phyloP scores from a whole-genome alignment of 2,113 vertebrate species.

The Ageneiosus marmoratus region DNA sequence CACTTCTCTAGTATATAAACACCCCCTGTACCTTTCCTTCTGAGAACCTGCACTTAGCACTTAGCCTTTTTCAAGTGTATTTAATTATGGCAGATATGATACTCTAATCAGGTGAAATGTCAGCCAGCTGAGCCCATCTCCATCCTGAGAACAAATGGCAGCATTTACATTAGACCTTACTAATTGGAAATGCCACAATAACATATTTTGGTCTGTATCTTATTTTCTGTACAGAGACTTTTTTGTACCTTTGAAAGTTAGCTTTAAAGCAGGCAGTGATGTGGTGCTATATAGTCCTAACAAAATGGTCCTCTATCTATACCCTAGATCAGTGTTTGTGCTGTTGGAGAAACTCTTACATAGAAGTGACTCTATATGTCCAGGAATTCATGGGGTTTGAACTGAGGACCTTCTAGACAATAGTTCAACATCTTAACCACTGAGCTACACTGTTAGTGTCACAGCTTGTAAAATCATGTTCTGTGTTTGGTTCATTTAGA shows the following conservation, averaged over 20 bases:
- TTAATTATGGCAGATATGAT: conserved; percentile 24
- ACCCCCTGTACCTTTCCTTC: too few species aligned
- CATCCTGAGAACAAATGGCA: background rate
- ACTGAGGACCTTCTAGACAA: too few species aligned
- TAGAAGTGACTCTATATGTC: too few species aligned
- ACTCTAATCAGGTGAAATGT: conserved; percentile 35
- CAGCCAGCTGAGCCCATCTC: conserved; percentile 22
- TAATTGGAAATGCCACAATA: background rate
- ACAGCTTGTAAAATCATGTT: too few species aligned
- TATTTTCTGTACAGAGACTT: background rate
- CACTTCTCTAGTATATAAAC: too few species aligned
- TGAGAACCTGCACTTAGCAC: background rate
- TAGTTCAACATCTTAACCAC: too few species aligned
- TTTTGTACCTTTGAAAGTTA: background rate
- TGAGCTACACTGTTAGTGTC: too few species aligned
- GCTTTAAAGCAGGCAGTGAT: too few species aligned
- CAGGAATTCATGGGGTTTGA: too few species aligned
- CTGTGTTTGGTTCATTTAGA: too few species aligned
- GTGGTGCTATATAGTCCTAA: too few species aligned
- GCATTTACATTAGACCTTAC: background rate
- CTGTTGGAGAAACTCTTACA: too few species aligned
- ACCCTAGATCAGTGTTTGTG: background rate
- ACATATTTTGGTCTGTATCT: background rate
- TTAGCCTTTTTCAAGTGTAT: conserved; percentile 10
- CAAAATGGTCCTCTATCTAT: background rate